Evolutionary conservation across 2,113 vertebrate species (phyloP), one percentile per base, ranked within the genome.

Genomic region (Lampris megalopsis): DNA sequence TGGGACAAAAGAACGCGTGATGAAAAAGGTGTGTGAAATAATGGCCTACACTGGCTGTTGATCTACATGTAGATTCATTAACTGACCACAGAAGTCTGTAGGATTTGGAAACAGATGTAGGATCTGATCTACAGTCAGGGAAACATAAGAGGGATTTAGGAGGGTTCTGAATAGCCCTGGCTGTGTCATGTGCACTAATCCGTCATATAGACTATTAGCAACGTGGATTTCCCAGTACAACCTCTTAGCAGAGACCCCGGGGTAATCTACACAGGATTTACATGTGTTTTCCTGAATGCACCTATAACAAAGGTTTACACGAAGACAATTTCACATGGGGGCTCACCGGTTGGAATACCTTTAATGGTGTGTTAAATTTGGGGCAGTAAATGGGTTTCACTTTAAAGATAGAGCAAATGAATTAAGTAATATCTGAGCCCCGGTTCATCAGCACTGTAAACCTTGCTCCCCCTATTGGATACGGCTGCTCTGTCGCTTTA

Each of bases 241-340:
- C 47, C 57, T 2, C 77, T 70, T 75, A 77, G 69, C 72, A 61
- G 56, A 82, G 79, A 69, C 57, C 81, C 71, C 6, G 48, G 24
- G 43, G 75, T 72, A 80, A 82, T 82, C 88, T 82, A 84, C 77
- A 79, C 68, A 64, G 50, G 82, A 94, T 94, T 94, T 94, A 86
- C 92, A 94, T 94, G 75, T 94, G 86, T 60, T 60, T 75, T 42
- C 43, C 38, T 86, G 80, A 91, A 91, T 80, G 77, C 77, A 71
- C 35, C 41, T 6, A 67, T 77, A 70, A 81, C 82, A 83, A 85
- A 88, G 82, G 74, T 71, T 68, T 77, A 82, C 67, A 73, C 63
- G 77, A 64, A 79, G 80, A 80, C 73, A 56, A 70, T 40, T 65
- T 69, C 63, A 66, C 71, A 60, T 72, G 35, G 41, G 53, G 24